Evolutionary conservation across 2,888 invertebrate genomes (phyloP).

Genomic region (Griposia aprilina): DNA sequence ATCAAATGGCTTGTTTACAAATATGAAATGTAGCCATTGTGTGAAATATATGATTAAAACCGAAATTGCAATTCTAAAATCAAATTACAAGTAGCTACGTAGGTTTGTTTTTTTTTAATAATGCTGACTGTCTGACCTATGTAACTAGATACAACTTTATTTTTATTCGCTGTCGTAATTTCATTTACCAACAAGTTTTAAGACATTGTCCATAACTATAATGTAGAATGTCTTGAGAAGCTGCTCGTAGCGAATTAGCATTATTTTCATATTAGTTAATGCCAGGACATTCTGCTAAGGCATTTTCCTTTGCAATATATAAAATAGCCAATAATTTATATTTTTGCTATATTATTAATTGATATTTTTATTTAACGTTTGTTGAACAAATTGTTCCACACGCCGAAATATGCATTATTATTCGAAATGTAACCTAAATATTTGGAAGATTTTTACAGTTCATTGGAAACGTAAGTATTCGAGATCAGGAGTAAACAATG

Average conservation of each 20-base stretch:
- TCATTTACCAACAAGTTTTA: constrained; percentile 43
- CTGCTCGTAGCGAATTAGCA: constrained; percentile 58
- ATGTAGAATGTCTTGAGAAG: constrained; percentile 39
- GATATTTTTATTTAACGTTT: constrained; percentile 11
- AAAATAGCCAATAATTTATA: constrained; percentile 37
- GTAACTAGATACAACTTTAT: constrained; percentile 17
- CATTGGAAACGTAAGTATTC: constrained; percentile 18
- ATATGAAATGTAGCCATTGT: not conserved
- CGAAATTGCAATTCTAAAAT: not conserved
- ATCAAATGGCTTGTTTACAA: constrained; percentile 40
- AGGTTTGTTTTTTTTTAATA: not conserved
- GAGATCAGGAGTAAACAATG: constrained; percentile 23
- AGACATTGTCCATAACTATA: constrained; percentile 46
- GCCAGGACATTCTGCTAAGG: constrained; percentile 57
- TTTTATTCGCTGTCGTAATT: constrained; percentile 33
- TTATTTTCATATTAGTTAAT: constrained; percentile 73
- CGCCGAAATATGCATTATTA: constrained; percentile 11
- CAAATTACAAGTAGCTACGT: not conserved
- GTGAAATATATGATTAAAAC: not conserved
- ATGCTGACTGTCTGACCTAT: constrained; percentile 2
- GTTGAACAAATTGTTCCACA: constrained; percentile 2
- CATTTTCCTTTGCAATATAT: constrained; percentile 38
- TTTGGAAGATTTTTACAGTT: constrained; percentile 33
- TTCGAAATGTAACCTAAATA: constrained; percentile 35
- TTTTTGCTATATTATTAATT: constrained; percentile 18